Conservation (phyloP, 1,140 invertebrate species). For the Drosophila sproati region DNA sequence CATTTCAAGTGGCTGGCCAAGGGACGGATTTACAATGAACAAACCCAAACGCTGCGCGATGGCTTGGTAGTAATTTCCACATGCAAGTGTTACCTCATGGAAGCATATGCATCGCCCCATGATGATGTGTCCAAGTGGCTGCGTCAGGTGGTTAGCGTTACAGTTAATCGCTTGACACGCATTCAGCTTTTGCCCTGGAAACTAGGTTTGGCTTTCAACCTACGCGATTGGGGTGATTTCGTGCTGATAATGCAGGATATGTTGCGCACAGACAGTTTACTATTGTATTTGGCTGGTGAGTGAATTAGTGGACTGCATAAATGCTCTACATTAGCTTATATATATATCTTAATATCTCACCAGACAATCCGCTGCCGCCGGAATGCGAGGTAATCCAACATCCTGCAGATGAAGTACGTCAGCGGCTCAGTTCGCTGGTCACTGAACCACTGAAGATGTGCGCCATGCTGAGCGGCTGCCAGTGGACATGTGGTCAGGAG, state of each 20-base stretch:
- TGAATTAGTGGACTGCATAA: not conserved
- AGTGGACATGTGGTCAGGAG: slow-evolving; percentile 72
- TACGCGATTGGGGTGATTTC: slow-evolving; percentile 66
- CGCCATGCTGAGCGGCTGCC: slow-evolving; percentile 84
- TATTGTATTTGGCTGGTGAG: slow-evolving; percentile 68
- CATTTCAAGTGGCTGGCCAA: slow-evolving; percentile 86
- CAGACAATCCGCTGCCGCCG: slow-evolving; percentile 84
- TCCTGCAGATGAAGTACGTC: slow-evolving; percentile 68
- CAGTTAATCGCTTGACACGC: slow-evolving; percentile 59
- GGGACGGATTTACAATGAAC: slow-evolving; percentile 85
- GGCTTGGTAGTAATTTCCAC: slow-evolving; percentile 87
- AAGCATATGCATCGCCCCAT: slow-evolving; percentile 85
- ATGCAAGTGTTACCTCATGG: slow-evolving; percentile 86
- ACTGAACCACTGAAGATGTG: slow-evolving; percentile 83
- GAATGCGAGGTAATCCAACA: slow-evolving; percentile 85
- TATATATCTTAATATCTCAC: not conserved
- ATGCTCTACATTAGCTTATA: not conserved
- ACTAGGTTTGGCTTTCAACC: slow-evolving; percentile 64
- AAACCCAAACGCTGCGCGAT: slow-evolving; percentile 67
- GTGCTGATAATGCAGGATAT: slow-evolving; percentile 74
- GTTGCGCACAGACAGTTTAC: slow-evolving; percentile 68
- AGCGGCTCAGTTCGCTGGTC: slow-evolving; percentile 52
- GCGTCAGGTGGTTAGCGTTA: slow-evolving; percentile 53
- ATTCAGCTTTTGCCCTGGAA: slow-evolving; percentile 77
- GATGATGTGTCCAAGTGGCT: slow-evolving; percentile 83